phyloP scores from a whole-genome alignment of 2,888 invertebrate genomes.

The Alentia gelatinosa region DNA sequence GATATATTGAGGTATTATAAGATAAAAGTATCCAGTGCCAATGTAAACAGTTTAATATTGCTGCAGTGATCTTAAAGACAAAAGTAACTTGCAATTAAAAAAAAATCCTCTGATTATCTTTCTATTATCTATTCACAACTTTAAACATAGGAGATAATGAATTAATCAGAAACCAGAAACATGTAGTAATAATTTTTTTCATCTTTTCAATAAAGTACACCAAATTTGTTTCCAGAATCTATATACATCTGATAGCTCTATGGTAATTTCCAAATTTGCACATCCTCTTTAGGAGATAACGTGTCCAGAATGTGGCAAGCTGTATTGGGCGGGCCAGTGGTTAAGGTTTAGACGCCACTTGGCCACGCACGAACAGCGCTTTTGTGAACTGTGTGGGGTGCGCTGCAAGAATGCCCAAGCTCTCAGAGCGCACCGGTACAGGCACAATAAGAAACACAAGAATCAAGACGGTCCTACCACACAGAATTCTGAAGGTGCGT shows the following conservation, averaged over 20 bases:
- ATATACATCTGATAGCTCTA: not conserved
- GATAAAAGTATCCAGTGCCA: no score
- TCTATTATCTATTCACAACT: no score
- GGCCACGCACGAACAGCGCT: conserved; percentile 39
- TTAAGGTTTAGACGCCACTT: conserved; percentile 32
- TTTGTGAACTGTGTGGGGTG: conserved; percentile 25
- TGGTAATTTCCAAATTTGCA: conserved; percentile 21
- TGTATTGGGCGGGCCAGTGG: conserved; percentile 42
- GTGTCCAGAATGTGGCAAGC: conserved; percentile 35
- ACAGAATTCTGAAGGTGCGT: conserved; percentile 33
- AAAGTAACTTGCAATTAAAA: no score
- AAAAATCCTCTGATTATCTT: no score
- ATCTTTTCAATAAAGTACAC: no score
- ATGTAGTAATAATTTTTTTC: no score
- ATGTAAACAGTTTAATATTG: no score
- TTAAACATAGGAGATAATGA: no score
- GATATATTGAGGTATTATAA: no score
- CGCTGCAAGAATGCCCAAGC: conserved; percentile 35
- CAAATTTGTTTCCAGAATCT: not conserved
- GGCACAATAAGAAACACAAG: conserved; percentile 42
- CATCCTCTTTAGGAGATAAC: conserved; percentile 26
- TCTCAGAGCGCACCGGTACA: conserved; percentile 26
- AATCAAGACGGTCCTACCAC: not conserved
- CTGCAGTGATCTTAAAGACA: no score
- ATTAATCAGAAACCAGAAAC: no score